phyloP scores from a whole-genome alignment of 2,797 vertebrate genomes.

The Microchirus variegatus region DNA sequence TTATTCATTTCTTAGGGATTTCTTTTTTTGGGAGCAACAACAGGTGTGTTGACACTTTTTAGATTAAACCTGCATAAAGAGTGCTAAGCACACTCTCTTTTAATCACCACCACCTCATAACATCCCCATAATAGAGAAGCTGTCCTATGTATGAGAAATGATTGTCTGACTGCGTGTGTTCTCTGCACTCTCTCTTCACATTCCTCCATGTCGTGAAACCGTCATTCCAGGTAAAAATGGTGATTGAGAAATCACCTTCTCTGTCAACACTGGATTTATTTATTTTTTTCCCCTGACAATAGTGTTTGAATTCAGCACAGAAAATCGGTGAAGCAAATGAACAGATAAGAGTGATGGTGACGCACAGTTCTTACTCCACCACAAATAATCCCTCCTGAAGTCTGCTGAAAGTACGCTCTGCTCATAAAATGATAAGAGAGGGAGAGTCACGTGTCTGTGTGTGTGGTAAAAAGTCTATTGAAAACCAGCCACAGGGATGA shows the following conservation, averaged over 20 bases:
- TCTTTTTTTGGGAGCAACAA: no score
- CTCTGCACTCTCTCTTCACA: background rate
- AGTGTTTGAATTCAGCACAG: conserved; percentile 28
- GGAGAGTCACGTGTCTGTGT: conserved; percentile 2
- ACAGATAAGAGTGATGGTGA: conserved; percentile 31
- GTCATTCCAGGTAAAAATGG: conserved; percentile 17
- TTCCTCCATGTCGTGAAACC: conserved; percentile 2
- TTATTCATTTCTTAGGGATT: no score
- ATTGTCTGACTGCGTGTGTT: background rate
- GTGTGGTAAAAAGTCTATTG: conserved; percentile 6
- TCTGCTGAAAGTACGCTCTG: no score
- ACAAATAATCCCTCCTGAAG: conserved; percentile 6
- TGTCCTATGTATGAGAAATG: background rate
- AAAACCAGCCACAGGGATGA: conserved; percentile 44
- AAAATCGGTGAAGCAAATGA: conserved; percentile 22
- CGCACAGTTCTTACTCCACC: conserved; percentile 13
- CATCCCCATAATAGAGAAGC: no score
- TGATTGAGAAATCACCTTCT: conserved; percentile 30
- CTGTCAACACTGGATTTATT: conserved; percentile 29
- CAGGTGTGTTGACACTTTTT: no score
- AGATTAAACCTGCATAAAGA: no score
- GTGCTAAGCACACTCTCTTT: no score
- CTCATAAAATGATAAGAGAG: no score
- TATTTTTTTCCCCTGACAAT: conserved; percentile 1
- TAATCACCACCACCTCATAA: no score